Base-by-base conservation (phyloP, 2,888 invertebrate species). In the Noctua comes region DNA sequence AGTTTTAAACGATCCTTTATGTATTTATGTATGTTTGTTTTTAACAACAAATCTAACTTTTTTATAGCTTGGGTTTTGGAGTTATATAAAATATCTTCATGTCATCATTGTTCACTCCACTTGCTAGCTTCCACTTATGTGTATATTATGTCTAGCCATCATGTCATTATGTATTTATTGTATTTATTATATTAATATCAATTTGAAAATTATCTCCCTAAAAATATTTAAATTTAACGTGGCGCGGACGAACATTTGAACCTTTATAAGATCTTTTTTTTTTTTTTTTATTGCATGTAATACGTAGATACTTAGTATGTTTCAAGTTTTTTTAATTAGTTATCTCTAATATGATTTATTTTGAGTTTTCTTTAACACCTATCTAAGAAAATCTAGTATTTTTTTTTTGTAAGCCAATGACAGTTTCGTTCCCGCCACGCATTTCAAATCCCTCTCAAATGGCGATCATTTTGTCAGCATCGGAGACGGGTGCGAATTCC, bases 401-500 rank as follows among this genome's bases (percentile, higher is more conserved):
- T 43, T 43, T 43, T 43, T 43, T 43, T 31, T 31, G 4, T 7
- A 71, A 75, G 59, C 68, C 54, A 68, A 72, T 43, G 43, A 77
- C 68, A 75, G 82, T 82, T 88, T 88, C 84, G 88, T 86, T 80
- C 87, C 77, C 89, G 88, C 86, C 89, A 87, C 88, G 89, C 73
- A 69, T 77, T 79, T 75, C 83, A 73, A 84, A 85, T 79, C 80
- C 84, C 84, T 88, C 85, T 90, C 80, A 88, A 88, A 83, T 85
- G 80, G 88, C 91, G 81, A 87, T 92, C 90, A 89, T 95, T 93
- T 94, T 92, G 97, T 95, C 98, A 99, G 99, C 98, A 97, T 98
- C 97, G 99, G 99, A 96, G 98, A 99, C 97, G 99, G 99, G 97
- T 97, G 98, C 96, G 97, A 97, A 96, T 99, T 97, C 97, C 98